These are phyloP conservation scores for Myotis findleyi DNA, from an alignment of 2,797 vertebrate genomes.

Conservation along the genomic window DNA sequence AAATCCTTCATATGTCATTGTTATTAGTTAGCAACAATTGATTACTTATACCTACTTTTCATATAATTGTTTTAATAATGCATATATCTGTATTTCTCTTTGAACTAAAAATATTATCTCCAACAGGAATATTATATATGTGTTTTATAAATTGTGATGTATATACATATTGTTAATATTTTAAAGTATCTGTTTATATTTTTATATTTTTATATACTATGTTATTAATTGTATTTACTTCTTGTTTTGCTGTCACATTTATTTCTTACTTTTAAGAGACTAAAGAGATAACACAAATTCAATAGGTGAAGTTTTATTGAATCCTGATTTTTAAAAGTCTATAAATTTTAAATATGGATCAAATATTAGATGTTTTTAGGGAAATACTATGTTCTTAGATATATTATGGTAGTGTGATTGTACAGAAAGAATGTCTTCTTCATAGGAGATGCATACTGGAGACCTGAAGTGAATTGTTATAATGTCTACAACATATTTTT, in stretches of 20 bases:
- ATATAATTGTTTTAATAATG: slow-evolving; percentile 42
- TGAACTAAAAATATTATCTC: slow-evolving; percentile 52
- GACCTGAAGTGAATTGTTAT: neutral
- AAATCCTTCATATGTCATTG: neutral
- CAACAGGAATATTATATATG: neutral
- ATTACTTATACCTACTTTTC: slow-evolving; percentile 46
- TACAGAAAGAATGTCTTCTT: neutral
- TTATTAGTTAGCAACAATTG: neutral
- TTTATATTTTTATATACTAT: neutral
- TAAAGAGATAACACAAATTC: neutral
- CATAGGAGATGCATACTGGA: neutral
- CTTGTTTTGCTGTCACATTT: neutral
- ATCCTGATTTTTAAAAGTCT: neutral
- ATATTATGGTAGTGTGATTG: neutral
- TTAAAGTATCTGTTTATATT: neutral
- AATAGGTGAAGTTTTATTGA: neutral
- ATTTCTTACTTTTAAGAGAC: slow-evolving; percentile 44
- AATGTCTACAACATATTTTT: slow-evolving; percentile 37
- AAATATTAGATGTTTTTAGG: slow-evolving; percentile 43
- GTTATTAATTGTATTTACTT: slow-evolving; percentile 29
- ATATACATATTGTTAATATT: neutral
- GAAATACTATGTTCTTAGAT: slow-evolving; percentile 17
- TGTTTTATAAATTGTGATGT: neutral
- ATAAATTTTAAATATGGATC: slow-evolving; percentile 1
- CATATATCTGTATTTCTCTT: neutral